A percentile compares a stretch with the other conserved stretches of the same genome.
phyloP scores from a whole-genome alignment of 2,888 invertebrate species.

The Rapana venosa region DNA sequence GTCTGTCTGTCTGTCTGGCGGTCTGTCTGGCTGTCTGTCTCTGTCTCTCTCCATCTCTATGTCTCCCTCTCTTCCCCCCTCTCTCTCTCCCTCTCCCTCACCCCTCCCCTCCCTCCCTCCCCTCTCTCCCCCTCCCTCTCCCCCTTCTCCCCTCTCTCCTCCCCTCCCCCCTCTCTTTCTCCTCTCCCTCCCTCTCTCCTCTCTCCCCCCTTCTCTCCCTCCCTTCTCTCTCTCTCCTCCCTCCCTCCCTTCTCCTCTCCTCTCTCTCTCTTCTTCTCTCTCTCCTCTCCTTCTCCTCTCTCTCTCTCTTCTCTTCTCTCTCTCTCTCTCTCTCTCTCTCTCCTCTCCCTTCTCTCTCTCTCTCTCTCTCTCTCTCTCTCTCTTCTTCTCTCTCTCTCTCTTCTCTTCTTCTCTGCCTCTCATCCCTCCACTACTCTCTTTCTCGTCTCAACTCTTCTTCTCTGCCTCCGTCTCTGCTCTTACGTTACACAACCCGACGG shows the following conservation, averaged over 20 bases:
- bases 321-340: not conserved
- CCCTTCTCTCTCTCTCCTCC: not conserved
- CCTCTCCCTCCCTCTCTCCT: not conserved
- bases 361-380: not conserved
- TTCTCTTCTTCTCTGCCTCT: not conserved
- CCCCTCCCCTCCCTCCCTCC: not conserved
- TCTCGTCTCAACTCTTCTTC: not conserved
- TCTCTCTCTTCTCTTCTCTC: constrained; percentile 1
- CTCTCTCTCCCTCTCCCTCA: not conserved
- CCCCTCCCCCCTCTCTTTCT: too few relatives aligned
- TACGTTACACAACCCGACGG: too few relatives aligned
- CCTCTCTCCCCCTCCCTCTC: too few relatives aligned
- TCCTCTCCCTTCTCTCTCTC: not conserved
- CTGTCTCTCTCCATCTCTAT: not conserved
- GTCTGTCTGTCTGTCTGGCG: too few relatives aligned
- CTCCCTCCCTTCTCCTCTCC: not conserved
- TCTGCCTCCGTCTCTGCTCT: too few relatives aligned
- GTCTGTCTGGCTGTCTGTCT: not conserved
- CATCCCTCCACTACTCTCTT: not conserved
- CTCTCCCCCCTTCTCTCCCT: not conserved
- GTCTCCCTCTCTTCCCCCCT: not conserved
- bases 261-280: not conserved
- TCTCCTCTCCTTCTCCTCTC: not conserved
- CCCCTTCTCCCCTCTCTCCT: not conserved
- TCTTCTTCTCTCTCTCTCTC: not conserved